Conservation (phyloP, 2,797 vertebrate species). For the Sylvilagus floridanus region DNA sequence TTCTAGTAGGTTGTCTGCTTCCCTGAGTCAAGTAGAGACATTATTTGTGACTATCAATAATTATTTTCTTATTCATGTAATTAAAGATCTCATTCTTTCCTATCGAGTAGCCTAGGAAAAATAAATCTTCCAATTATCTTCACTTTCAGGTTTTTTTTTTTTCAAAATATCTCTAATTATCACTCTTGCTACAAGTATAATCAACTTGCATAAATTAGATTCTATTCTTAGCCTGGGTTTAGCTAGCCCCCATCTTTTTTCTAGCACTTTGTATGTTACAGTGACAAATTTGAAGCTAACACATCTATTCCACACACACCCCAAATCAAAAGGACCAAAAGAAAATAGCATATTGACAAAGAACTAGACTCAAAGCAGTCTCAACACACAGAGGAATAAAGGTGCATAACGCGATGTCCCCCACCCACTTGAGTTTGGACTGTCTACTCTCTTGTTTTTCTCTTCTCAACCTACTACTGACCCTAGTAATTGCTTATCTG, state of each 20-base stretch:
- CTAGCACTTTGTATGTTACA: slow-evolving; percentile 72
- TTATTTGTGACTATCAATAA: slow-evolving; percentile 75
- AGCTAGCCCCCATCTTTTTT: slow-evolving; percentile 46
- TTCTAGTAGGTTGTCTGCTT: slow-evolving; percentile 19
- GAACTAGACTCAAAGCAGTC: background rate
- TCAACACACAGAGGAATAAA: background rate
- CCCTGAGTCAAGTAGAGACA: slow-evolving; percentile 6
- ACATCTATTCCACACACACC: slow-evolving; percentile 45
- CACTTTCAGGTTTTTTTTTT: slow-evolving; percentile 74
- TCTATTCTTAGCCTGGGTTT: slow-evolving; percentile 81
- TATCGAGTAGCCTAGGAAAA: slow-evolving; percentile 60
- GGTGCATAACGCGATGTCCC: accelerated
- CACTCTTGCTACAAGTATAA: slow-evolving; percentile 83
- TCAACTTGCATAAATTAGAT: slow-evolving; percentile 82
- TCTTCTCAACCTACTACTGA: background rate
- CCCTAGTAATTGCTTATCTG: accelerated
- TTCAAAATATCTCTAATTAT: slow-evolving; percentile 85
- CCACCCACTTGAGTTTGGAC: too few relatives aligned
- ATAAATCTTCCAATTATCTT: slow-evolving; percentile 82
- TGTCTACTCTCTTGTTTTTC: background rate
- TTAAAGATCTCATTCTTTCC: slow-evolving; percentile 77
- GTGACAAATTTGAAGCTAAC: slow-evolving; percentile 78
- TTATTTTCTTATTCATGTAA: slow-evolving; percentile 81
- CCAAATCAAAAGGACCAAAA: slow-evolving; percentile 18
- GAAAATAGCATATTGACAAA: background rate